A percentile compares a stretch with the other conserved stretches of the same genome.
Evolutionary conservation across 2,888 invertebrate species (phyloP).

Genomic region (Rambutsinella grinnellia): DNA sequence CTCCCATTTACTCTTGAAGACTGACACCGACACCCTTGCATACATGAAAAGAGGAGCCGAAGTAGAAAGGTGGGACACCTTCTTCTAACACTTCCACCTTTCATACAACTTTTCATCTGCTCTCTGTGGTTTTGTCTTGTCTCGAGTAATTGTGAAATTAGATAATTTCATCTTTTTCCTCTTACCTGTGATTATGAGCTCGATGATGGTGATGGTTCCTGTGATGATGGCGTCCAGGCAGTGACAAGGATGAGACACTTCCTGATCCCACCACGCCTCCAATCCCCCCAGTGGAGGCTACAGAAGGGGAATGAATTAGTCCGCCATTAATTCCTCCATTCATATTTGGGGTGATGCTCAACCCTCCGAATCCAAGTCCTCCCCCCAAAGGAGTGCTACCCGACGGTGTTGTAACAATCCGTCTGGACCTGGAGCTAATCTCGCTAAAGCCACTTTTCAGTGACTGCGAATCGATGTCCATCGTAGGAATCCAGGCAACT

Average conservation of each 20-base stretch:
- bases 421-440: slow-evolving; percentile 81
- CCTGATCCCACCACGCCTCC: slow-evolving; percentile 30
- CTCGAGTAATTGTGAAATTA: slow-evolving; percentile 8
- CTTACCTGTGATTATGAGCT: slow-evolving; percentile 63
- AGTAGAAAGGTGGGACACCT: slow-evolving; percentile 1
- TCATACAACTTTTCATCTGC: slow-evolving; percentile 17
- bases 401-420: slow-evolving; percentile 66
- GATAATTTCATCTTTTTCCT: neutral
- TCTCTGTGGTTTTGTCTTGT: neutral
- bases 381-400: slow-evolving; percentile 43
- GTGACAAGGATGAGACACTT: slow-evolving; percentile 56
- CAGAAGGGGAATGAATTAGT: slow-evolving; percentile 17
- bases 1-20: slow-evolving; percentile 21
- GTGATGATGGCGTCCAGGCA: slow-evolving; percentile 61
- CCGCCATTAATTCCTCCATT: slow-evolving; percentile 31
- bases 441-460: slow-evolving; percentile 85
- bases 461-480: slow-evolving; percentile 94
- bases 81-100: neutral
- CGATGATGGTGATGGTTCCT: slow-evolving; percentile 61
- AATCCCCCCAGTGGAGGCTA: neutral
- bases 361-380: neutral
- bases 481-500: slow-evolving; percentile 56
- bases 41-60: neutral
- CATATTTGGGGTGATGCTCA: neutral
- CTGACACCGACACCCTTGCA: slow-evolving; percentile 16